Percentiles rank a stretch among this genome's conserved stretches.
Conservation (phyloP, 2,888 invertebrate genomes). For the Lasius fuliginosus region DNA sequence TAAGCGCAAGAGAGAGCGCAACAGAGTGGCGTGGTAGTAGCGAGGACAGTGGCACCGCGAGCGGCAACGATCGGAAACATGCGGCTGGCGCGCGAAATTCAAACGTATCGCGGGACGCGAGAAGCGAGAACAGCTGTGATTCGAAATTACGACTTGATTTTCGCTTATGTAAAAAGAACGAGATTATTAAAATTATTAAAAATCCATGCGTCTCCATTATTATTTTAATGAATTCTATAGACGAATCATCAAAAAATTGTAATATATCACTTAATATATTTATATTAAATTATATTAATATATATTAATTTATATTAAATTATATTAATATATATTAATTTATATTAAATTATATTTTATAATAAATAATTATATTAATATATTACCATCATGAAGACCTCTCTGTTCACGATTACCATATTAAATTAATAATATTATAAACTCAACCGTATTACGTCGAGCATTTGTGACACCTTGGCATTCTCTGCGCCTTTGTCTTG, state of each 20-base stretch:
- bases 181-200: not conserved
- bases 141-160: not conserved
- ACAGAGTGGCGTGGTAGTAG: not conserved
- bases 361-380: no score
- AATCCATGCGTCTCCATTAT: not conserved
- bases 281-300: not conserved
- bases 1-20: not conserved
- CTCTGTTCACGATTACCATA: no score
- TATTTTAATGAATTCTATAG: not conserved
- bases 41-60: not conserved
- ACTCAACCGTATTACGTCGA: not conserved
- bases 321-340: no score
- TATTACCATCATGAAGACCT: no score
- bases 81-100: not conserved
- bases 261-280: constrained; percentile 3
- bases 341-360: no score
- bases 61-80: not conserved
- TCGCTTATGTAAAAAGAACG: not conserved
- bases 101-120: not conserved
- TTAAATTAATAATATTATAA: not conserved
- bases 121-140: not conserved
- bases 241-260: not conserved
- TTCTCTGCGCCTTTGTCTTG: constrained; percentile 60
- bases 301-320: not conserved
- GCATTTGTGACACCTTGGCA: constrained; percentile 70